These are phyloP conservation scores for Mechanitis messenoides DNA, from an alignment of 2,888 invertebrate genomes.

Conservation along the genomic window DNA sequence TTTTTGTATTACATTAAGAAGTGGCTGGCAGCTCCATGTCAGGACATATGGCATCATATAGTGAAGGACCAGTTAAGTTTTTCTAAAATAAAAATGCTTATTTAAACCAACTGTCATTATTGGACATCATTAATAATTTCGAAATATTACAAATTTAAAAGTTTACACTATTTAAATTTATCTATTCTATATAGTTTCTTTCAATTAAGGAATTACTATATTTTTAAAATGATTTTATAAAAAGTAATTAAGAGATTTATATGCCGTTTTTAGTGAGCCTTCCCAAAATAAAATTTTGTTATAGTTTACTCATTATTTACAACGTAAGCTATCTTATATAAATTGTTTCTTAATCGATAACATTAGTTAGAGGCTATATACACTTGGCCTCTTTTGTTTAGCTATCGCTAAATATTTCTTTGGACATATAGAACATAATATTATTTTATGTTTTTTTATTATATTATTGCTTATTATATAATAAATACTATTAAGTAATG, in stretches of 20 bases:
- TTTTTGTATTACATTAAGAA: conserved; percentile 55
- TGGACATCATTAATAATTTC: conserved; percentile 25
- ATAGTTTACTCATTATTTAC: background rate
- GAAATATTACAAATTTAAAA: background rate
- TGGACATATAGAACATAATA: too few relatives aligned
- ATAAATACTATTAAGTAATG: too few relatives aligned
- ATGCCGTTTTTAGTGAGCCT: background rate
- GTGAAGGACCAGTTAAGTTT: conserved; percentile 29
- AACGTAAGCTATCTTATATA: background rate
- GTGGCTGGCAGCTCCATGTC: conserved; percentile 48
- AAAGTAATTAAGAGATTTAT: background rate
- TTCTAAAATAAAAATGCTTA: conserved; percentile 24
- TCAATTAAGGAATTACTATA: background rate
- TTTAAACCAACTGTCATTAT: conserved; percentile 47
- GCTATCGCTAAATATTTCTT: too few relatives aligned
- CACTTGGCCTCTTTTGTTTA: too few relatives aligned
- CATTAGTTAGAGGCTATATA: too few relatives aligned
- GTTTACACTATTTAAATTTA: background rate
- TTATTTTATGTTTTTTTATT: too few relatives aligned
- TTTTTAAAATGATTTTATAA: background rate
- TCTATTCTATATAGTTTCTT: background rate
- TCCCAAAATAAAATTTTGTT: background rate
- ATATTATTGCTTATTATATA: too few relatives aligned
- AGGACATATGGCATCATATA: conserved; percentile 62
- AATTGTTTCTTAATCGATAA: too few relatives aligned